Percentiles rank a stretch among this genome's conserved stretches.
Evolutionary conservation across 2,113 vertebrate genomes (phyloP).

Genomic region (Laticauda laticaudata): DNA sequence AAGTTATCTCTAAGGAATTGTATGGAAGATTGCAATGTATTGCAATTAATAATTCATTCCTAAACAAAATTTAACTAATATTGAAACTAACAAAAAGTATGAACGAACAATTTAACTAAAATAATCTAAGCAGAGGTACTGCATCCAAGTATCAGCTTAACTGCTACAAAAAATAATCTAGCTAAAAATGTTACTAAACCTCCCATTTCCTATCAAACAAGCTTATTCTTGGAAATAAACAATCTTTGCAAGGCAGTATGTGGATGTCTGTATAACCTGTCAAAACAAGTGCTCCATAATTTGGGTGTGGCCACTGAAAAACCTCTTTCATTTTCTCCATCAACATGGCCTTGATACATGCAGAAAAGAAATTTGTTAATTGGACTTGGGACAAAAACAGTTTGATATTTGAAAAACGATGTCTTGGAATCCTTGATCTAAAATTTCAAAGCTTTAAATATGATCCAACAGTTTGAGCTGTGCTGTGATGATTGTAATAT

Average conservation of each 20-base stretch:
- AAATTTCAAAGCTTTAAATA: not conserved
- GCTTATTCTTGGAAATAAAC: not conserved
- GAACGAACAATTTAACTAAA: not conserved
- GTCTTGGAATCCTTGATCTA: not conserved
- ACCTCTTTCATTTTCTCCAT: not conserved
- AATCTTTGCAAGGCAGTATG: not conserved
- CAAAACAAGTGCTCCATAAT: not conserved
- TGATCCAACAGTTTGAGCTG: not conserved
- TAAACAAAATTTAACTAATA: not conserved
- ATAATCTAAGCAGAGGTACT: not conserved
- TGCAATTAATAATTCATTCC: not conserved
- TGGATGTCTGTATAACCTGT: not conserved
- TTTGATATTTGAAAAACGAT: not conserved
- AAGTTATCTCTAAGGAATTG: not conserved
- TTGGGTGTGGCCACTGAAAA: not conserved
- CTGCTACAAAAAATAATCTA: not conserved
- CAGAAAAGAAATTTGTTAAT: not conserved
- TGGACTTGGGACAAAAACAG: not conserved
- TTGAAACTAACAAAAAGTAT: not conserved
- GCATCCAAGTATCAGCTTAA: not conserved
- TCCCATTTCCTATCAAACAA: not conserved
- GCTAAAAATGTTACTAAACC: not conserved
- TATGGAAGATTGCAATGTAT: not conserved
- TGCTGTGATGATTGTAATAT: not conserved
- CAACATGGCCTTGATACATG: not conserved